Evolutionary conservation across 2,888 invertebrate species (phyloP), one percentile per base, ranked within the genome.

Genomic region (Gasteruption jaculator): DNA sequence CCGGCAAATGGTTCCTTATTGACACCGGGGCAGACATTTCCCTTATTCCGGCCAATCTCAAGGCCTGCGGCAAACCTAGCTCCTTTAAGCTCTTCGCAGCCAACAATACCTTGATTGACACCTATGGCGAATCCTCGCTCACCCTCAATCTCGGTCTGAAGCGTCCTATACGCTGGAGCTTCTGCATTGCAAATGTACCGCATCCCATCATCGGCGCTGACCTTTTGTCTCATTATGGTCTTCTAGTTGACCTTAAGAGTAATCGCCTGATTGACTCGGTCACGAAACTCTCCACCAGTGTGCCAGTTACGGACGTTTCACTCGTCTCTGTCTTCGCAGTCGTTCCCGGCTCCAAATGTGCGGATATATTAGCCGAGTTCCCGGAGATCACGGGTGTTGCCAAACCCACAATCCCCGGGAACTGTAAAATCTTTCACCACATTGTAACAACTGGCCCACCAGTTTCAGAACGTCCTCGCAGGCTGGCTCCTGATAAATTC

Each of bases 361-460:
- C 35, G 10, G 8, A 38, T 5, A 20, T 43, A 2, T 24, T 41
- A 6, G 25, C 21, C 6, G 38, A 41, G 7, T 45, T 45, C 14
- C 46, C 47, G 6, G 41, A 47, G 16, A 31, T 46, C 11, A 38
- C 42, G 1, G 40, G 38, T 7, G 38, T 34, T 11, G 18, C 33
- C 12, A 11, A 18, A 29, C 19, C 7, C 31, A 44, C 26, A 56
- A 29, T 8, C 29, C n/a, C 3, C 14, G 14, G 5, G 37, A 32
- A 3, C 19, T 15, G 10, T 15, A 12, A 21, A 4, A 39, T 41
- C 1, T 21, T 14, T 8, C 68, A 65, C 39, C 46, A 57, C 34
- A 65, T 69, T 2, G 47, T 58, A 38, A 67, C 69, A 3, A 45
- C 48, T 0, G 69, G 67, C 4, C 61, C 63, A 14, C 65, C 68